Base-by-base conservation (phyloP, 2,113 vertebrate genomes). In the Pimephales promelas region DNA sequence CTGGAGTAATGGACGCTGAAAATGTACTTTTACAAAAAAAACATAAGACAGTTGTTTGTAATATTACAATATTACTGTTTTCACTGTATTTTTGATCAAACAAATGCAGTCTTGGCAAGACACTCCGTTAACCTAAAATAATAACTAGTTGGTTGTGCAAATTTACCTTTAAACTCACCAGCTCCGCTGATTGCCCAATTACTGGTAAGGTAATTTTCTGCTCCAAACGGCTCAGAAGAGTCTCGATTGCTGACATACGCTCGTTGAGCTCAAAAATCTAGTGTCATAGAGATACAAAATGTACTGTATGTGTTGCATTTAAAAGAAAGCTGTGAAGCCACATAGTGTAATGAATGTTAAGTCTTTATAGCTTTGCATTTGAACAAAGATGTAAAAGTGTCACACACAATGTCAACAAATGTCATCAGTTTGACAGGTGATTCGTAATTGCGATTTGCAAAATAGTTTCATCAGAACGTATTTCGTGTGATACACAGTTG, bases 181-280 rank as follows among this genome's bases (percentile, higher is more conserved):
- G 85, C 22, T 78, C 61, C 4, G 6, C 0, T 92, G 86, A 3
- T 88, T 84, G 47, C 47, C 28, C 64, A 70, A 34, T 81, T 16
- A 52, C 22, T 4, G 85, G 77, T 2, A 88, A 61, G 70, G 90
- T 78, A 28, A 95, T 93, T 79, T 93, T 94, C 88, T 92, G 91
- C 88, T 95, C 94, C 86, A 95, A 86, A 80, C 87, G 91, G 88
- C 88, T 93, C 80, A 96, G 89, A 86, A 95, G 54, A 22, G 45
- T 86, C 83, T 96, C 95, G 0, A 95, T 91, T 43, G 90, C 92
- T 0, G 93, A 95, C 92, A 95, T 91, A 14, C 91, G 93, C 81
- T 91, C 92, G 87, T 91, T 92, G 76, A 96, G 87, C 79, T 96
- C 95, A 73, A 84, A 89, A 83, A 96, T 94, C 96, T 96, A 86